phyloP scores from a whole-genome alignment of 2,113 vertebrate species.

The Phylloscopus trochilus region DNA sequence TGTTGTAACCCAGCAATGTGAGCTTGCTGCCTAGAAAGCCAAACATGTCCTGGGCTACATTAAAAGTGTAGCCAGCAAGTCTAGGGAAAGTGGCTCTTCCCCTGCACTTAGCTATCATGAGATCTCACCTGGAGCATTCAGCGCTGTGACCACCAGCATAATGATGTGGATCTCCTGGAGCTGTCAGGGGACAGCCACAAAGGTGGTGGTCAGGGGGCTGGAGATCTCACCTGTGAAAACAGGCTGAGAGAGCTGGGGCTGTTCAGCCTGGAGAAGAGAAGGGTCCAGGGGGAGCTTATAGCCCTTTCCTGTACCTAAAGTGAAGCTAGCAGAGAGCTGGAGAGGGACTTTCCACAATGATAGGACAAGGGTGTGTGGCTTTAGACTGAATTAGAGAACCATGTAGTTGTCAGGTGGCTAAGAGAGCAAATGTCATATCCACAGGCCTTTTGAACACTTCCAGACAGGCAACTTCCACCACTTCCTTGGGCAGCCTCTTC shows the following conservation, averaged over 20 bases:
- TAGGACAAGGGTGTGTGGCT: accelerated
- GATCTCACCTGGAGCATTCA: background rate
- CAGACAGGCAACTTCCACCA: too few species aligned
- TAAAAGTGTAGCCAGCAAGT: background rate
- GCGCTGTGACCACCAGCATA: background rate
- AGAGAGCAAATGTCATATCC: background rate
- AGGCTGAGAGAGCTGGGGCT: background rate
- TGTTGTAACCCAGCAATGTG: accelerated
- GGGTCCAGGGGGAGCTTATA: background rate
- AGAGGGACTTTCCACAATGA: background rate
- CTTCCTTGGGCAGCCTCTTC: background rate
- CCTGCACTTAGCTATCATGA: background rate
- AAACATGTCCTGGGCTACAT: background rate
- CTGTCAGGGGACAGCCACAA: background rate
- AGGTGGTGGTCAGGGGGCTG: too few species aligned
- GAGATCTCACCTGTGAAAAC: background rate
- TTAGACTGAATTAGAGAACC: background rate
- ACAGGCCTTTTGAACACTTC: background rate
- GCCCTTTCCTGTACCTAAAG: too few species aligned
- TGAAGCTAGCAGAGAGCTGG: background rate
- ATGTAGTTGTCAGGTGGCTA: background rate
- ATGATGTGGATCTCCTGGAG: background rate
- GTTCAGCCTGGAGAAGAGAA: background rate
- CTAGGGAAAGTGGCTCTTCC: background rate
- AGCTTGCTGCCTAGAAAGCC: background rate